Conservation (phyloP, 2,797 vertebrate species). For the Sebastes dallii region DNA sequence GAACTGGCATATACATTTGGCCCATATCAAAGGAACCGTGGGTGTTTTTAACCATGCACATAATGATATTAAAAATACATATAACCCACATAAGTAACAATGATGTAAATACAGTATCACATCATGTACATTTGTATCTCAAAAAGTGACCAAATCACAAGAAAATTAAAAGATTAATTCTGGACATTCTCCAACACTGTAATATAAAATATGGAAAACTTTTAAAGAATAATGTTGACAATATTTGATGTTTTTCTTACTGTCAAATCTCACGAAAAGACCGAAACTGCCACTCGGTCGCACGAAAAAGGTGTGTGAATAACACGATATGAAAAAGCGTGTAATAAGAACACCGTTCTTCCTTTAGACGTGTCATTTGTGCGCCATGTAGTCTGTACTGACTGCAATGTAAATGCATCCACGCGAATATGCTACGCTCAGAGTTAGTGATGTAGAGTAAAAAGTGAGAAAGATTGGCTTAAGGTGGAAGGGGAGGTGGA, state of each 20-base stretch:
- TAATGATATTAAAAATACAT: neutral
- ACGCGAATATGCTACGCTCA: fast-evolving
- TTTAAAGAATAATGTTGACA: neutral
- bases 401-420: neutral
- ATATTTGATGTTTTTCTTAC: neutral
- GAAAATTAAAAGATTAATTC: neutral
- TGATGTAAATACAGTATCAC: neutral
- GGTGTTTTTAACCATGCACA: conserved; percentile 2
- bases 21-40: conserved; percentile 19
- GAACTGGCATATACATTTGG: conserved; percentile 35
- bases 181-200: neutral
- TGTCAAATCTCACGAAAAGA: neutral
- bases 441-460: too few species aligned
- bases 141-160: neutral
- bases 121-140: neutral
- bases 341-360: too few species aligned
- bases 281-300: neutral
- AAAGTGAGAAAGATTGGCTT: too few species aligned
- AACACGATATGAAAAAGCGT: too few species aligned
- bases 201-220: neutral
- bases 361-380: fast-evolving
- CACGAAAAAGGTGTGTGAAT: too few species aligned
- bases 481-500: too few species aligned
- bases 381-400: neutral
- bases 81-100: neutral